Conservation (phyloP, 2,888 invertebrate species). For the Melanophora roralis region DNA sequence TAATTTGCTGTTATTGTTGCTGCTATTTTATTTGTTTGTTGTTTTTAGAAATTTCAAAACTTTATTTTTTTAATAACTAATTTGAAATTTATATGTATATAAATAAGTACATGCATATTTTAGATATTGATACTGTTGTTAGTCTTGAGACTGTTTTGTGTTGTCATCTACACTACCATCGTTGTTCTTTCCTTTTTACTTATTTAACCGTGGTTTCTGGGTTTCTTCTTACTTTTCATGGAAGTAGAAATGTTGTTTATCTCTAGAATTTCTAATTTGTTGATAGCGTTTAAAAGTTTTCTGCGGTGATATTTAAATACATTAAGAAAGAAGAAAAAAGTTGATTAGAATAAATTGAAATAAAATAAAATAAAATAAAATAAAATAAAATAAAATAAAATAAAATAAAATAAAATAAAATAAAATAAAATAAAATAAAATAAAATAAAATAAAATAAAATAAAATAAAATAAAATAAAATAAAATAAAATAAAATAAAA, state of each 20-base stretch:
- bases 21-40: neutral
- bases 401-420: too few relatives aligned
- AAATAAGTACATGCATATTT: neutral
- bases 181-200: neutral
- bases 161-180: neutral
- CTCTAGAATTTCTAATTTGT: constrained; percentile 22
- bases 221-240: neutral
- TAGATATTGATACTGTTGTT: neutral
- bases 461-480: too few relatives aligned
- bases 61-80: neutral
- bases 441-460: too few relatives aligned
- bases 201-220: neutral
- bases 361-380: too few relatives aligned
- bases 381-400: too few relatives aligned
- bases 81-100: neutral
- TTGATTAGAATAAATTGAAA: too few relatives aligned
- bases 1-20: neutral
- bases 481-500: too few relatives aligned
- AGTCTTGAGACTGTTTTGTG: neutral
- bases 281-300: constrained; percentile 31
- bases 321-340: too few relatives aligned
- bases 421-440: too few relatives aligned
- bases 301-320: neutral
- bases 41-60: neutral
- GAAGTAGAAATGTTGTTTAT: constrained; percentile 6